These are phyloP conservation scores for Epinotia demarniana DNA, from an alignment of 2,888 invertebrate genomes.

Conservation along the genomic window DNA sequence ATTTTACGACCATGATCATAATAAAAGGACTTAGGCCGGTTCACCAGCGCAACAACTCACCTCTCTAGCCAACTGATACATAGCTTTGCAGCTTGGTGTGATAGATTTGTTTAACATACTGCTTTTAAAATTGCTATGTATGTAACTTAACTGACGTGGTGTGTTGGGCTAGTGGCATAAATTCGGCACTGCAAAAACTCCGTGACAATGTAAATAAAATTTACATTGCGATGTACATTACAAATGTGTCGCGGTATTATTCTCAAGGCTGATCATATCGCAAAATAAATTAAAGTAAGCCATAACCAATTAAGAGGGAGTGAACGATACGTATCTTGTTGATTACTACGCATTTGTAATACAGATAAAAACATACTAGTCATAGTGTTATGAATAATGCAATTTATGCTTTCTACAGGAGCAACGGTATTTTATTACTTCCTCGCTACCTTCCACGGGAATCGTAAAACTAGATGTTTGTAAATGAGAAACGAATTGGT, in stretches of 20 bases:
- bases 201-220: conserved; percentile 4
- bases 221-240: conserved; percentile 19
- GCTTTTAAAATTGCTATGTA: neutral
- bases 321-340: neutral
- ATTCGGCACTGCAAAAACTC: neutral
- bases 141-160: neutral
- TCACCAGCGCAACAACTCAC: no score
- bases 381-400: neutral
- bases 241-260: neutral
- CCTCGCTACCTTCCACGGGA: neutral
- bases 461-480: no score
- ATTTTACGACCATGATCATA: conserved; percentile 5
- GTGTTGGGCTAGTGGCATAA: neutral
- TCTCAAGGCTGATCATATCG: conserved; percentile 22
- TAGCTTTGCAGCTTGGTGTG: no score
- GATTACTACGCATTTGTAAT: conserved; percentile 4
- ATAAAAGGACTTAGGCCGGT: neutral
- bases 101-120: neutral
- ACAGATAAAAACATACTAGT: neutral
- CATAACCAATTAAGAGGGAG: neutral
- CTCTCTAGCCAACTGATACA: no score
- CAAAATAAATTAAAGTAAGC: neutral
- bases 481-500: no score
- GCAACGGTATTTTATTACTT: neutral
- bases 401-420: neutral